phyloP scores from a whole-genome alignment of 2,888 invertebrate species.

The Abscondita cerata region DNA sequence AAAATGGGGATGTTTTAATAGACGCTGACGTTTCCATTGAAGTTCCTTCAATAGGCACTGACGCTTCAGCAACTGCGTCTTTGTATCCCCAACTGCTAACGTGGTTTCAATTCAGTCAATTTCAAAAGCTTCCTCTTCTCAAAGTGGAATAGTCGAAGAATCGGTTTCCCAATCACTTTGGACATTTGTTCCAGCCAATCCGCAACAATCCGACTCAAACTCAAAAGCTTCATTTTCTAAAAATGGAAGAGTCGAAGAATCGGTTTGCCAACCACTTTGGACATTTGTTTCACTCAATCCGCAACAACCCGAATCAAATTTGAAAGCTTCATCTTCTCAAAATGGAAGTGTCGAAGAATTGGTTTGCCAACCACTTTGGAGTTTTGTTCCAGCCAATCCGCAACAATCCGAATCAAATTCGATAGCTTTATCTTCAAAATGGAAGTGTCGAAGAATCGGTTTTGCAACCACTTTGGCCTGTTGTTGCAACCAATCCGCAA shows the following conservation, averaged over 20 bases:
- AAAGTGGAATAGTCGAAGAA: not conserved
- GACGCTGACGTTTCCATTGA: slow-evolving; percentile 21
- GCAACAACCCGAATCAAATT: slow-evolving; percentile 12
- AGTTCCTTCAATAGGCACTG: slow-evolving; percentile 4
- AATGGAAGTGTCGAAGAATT: not conserved
- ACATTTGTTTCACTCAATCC: slow-evolving; percentile 21
- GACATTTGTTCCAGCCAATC: slow-evolving; percentile 23
- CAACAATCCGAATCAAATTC: not conserved
- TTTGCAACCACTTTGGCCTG: slow-evolving; percentile 18
- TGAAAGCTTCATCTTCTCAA: not conserved
- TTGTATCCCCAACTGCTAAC: no score
- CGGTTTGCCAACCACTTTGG: slow-evolving; percentile 12
- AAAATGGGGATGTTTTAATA: slow-evolving; percentile 37
- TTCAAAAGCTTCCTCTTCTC: not conserved
- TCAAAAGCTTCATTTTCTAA: not conserved
- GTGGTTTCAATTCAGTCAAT: not conserved
- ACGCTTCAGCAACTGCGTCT: no score
- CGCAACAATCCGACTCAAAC: not conserved
- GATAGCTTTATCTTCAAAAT: no score
- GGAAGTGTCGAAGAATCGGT: not conserved
- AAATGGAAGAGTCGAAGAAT: not conserved
- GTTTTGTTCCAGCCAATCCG: slow-evolving; percentile 20
- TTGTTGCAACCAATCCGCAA: slow-evolving; percentile 17
- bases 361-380: slow-evolving; percentile 14
- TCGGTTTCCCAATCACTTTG: slow-evolving; percentile 8